Percentiles rank a stretch among this genome's conserved stretches.
phyloP scores from a whole-genome alignment of 2,888 invertebrate genomes.

The Stenurella melanura region DNA sequence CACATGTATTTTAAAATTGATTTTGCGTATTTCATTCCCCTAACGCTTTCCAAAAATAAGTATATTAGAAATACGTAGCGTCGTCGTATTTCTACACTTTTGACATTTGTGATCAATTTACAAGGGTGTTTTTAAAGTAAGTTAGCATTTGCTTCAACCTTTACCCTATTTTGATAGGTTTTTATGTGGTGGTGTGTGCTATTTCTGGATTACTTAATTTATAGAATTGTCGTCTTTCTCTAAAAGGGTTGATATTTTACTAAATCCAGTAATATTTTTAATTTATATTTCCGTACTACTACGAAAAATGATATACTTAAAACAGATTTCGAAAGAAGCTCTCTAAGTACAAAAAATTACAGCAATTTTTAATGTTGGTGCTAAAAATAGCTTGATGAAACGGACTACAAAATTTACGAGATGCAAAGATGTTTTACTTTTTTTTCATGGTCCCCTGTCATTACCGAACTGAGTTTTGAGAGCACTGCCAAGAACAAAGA shows the following conservation, averaged over 20 bases:
- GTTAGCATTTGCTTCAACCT: slow-evolving; percentile 54
- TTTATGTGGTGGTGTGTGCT: slow-evolving; percentile 29
- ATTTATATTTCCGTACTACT: slow-evolving; percentile 22
- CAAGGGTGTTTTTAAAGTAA: slow-evolving; percentile 50
- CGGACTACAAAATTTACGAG: no score
- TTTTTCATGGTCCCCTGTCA: no score
- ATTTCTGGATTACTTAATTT: slow-evolving; percentile 32
- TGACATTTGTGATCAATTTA: slow-evolving; percentile 66
- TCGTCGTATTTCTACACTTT: slow-evolving; percentile 61
- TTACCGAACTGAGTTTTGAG: no score
- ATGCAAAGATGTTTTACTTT: no score
- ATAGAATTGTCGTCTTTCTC: slow-evolving; percentile 18
- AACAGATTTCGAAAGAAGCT: neutral
- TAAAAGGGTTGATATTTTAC: slow-evolving; percentile 29
- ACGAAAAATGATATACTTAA: neutral
- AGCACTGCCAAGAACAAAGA: no score
- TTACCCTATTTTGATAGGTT: slow-evolving; percentile 42
- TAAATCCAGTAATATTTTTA: slow-evolving; percentile 20
- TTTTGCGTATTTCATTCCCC: slow-evolving; percentile 57
- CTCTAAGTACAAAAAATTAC: neutral
- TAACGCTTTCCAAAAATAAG: slow-evolving; percentile 63
- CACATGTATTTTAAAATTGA: slow-evolving; percentile 58
- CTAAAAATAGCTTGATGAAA: no score
- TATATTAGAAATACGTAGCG: slow-evolving; percentile 56
- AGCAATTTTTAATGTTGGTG: no score